Evolutionary conservation across 23 tunicate genomes (phyloP), one percentile per base, ranked within the genome.

Genomic region (Ciona savignyi): DNA sequence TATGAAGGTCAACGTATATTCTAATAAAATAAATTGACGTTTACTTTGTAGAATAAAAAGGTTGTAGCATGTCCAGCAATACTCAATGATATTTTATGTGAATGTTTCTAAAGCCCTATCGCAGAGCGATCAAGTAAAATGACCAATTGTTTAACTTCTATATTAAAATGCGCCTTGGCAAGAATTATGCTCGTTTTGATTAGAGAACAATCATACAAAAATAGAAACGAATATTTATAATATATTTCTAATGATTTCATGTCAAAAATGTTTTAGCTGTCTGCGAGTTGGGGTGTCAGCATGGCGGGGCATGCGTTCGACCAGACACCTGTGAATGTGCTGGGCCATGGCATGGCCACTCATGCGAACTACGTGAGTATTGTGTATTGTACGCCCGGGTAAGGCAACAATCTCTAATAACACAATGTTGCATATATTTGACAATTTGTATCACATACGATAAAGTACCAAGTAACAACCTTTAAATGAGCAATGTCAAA

Each of bases 281-380:
- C 11, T 82, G 86, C 32, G 29, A 30, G 49, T 78, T 78, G 2
- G 34, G 25, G 21, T 82, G 86, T 68, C 65, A 74, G 0, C 70
- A 82, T 32, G 68, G 35, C 28, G 86, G 86, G 0, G 23, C 22
- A 30, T 82, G 86, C 56, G 68, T 67, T 19, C 34, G 68, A 4
- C 86, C 86, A 22, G 34, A 67, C 56, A 32, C 76, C 4, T 82
- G 86, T 51, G 51, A 49, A 25, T 82, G 86, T 33, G 31, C 62
- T 1, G 66, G 67, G 25, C 23, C 28, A 29, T 82, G 86, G 86
- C 65, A 60, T 19, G 86, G 86, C 23, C 70, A 82, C 27, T 66
- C 68, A 25, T 82, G 86, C 35, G 74, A 82, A 23, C 25, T 33
- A 30, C 86, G 86, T 82, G 27, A 82, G 86, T 74, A 23, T 25